A percentile compares a stretch with the other conserved stretches of the same genome.
Evolutionary conservation across 2,113 vertebrate genomes (phyloP).

Genomic region (Lepidothrix coronata): DNA sequence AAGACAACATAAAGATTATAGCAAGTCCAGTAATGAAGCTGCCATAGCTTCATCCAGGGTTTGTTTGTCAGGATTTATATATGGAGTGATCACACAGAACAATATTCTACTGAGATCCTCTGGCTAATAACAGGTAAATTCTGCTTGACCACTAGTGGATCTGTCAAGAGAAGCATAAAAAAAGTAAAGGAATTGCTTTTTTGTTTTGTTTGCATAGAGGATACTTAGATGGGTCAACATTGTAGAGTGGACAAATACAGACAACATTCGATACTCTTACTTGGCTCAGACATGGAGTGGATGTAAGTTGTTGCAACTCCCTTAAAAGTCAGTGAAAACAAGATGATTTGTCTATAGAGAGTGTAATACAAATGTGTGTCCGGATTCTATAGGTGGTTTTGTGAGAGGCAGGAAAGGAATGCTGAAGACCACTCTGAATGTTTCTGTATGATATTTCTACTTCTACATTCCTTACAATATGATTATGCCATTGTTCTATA

Average conservation of each 20-base stretch:
- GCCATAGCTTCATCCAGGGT: not conserved
- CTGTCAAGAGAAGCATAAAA: not conserved
- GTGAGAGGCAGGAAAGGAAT: not conserved
- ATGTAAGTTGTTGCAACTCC: not conserved
- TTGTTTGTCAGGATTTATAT: not conserved
- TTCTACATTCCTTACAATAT: not conserved
- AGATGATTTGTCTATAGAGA: not conserved
- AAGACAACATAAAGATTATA: not conserved
- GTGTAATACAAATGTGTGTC: not conserved
- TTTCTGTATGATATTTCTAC: not conserved
- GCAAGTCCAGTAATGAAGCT: not conserved
- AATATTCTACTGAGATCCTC: not conserved
- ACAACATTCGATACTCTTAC: not conserved
- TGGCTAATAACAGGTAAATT: not conserved
- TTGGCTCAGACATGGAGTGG: not conserved
- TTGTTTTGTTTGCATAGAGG: not conserved
- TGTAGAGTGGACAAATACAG: not conserved
- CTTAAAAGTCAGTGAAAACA: not conserved
- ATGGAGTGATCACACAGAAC: not conserved
- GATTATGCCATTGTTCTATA: not conserved
- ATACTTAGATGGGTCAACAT: not conserved
- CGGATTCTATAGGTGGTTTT: not conserved
- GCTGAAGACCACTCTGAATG: not conserved
- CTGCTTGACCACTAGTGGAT: not conserved
- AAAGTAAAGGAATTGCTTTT: not conserved